Evolutionary conservation across 2,797 vertebrate species (phyloP).

Genomic region (Artibeus jamaicensis): DNA sequence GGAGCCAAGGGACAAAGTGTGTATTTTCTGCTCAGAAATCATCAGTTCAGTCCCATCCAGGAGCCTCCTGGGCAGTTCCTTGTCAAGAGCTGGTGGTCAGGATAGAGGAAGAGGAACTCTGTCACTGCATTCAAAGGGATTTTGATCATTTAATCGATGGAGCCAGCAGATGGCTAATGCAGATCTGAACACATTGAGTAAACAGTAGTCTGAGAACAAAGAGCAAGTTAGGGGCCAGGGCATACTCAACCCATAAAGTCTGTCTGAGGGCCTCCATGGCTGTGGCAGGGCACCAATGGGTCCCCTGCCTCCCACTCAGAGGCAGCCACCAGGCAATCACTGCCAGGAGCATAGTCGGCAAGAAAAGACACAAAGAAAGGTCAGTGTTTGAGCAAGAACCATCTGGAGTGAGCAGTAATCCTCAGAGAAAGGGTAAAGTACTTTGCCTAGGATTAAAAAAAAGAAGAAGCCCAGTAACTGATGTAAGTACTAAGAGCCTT

Average conservation of each 20-base stretch:
- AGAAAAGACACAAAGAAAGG: background rate
- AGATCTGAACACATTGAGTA: constrained; percentile 59
- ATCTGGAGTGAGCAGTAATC: background rate
- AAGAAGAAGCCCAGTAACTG: background rate
- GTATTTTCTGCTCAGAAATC: constrained; percentile 1
- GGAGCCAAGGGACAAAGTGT: background rate
- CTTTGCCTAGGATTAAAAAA: background rate
- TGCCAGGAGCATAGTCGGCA: background rate
- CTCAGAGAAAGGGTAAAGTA: background rate
- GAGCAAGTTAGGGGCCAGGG: constrained; percentile 57
- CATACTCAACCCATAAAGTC: background rate
- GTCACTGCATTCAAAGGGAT: constrained; percentile 59
- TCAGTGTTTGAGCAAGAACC: background rate
- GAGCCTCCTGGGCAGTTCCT: background rate
- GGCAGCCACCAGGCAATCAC: background rate
- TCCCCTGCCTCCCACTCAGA: background rate
- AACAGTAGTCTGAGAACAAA: constrained; percentile 73
- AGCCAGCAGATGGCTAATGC: constrained; percentile 73
- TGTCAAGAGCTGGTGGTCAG: constrained; percentile 36
- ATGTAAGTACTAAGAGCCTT: background rate
- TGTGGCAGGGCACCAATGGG: background rate
- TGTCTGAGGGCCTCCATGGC: background rate
- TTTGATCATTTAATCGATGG: constrained; percentile 71
- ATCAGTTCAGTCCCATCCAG: background rate
- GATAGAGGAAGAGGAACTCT: constrained; percentile 44